phyloP scores from a whole-genome alignment of 1,140 invertebrate species.

The Idris sp. region DNA sequence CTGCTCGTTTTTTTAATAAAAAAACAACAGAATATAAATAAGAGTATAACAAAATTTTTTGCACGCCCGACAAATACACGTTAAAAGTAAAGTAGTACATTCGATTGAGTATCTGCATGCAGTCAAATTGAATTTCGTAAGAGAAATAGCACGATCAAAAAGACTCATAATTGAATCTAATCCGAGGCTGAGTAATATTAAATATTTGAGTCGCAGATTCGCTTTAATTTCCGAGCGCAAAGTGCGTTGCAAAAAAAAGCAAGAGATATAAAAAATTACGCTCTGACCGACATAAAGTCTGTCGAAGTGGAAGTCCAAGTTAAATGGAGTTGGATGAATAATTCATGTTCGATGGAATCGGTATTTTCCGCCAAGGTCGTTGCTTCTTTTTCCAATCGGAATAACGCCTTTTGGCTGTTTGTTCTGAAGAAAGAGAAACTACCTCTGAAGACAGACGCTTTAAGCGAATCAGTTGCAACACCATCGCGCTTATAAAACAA shows the following conservation, averaged over 20 bases:
- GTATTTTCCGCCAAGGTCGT: conserved; percentile 43
- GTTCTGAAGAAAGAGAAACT: conserved; percentile 46
- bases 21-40: too few relatives aligned
- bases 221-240: conserved; percentile 26
- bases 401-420: conserved; percentile 48
- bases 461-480: conserved; percentile 42
- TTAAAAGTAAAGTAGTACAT: conserved; percentile 8
- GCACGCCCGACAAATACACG: too few relatives aligned
- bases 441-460: conserved; percentile 12
- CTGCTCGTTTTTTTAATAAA: too few relatives aligned
- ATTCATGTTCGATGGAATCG: conserved; percentile 38
- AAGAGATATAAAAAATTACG: too few relatives aligned
- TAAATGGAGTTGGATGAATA: conserved; percentile 29
- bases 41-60: too few relatives aligned
- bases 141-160: conserved; percentile 6
- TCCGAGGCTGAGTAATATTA: conserved; percentile 4
- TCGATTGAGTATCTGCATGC: neutral
- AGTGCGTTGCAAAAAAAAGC: conserved; percentile 11
- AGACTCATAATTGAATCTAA: conserved; percentile 13
- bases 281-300: conserved; percentile 23
- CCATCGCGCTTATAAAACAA: conserved; percentile 30
- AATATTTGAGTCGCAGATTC: conserved; percentile 12
- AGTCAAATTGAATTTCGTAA: conserved; percentile 11
- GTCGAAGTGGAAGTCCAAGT: conserved; percentile 37
- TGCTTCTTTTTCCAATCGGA: conserved; percentile 37